Base-by-base conservation (phyloP, 2,888 invertebrate genomes). In the Halictus ligatus region DNA sequence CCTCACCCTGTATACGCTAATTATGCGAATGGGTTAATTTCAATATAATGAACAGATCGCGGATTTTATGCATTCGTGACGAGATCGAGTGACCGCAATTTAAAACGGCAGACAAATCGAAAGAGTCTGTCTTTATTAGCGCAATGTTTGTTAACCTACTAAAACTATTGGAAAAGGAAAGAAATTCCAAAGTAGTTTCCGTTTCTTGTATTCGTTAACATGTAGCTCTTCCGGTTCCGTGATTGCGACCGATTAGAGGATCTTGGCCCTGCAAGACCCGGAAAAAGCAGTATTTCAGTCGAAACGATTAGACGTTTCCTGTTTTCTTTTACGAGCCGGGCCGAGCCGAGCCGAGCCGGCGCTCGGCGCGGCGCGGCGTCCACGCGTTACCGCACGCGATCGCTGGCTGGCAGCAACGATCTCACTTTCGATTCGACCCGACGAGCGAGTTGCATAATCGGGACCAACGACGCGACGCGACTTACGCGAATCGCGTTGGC, bases 291-390 rank as follows among this genome's bases (percentile, higher is more conserved):
- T 35, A 67, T 67, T 67, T 67, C 67, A 67, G 35, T 18, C 67
- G 67, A 35, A 67, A 35, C 67, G 35, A 67, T 67, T 67, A 67
- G 67, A 18, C 29, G 67, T 69, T 69, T 69, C 69, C 35, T 69
- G 46, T 60, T 75, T 43, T 60, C n/a, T 43, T 25, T n/a, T 15
- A 15, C 60, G 77, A 60, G 71, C 13, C 48, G 35, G 35, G 50
- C 7, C 21, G 21, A 21, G 21, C 25, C 60, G 77, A 60, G 71
- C 13, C 48, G 35, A 46, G 21, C 2, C 21, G 21, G 21, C 50
- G 40, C 29, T 1, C 7, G 43, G 8, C 43, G 43, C 43, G 43
- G 43, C 8, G 50, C 50, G 21, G 21, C 25, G 21, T 50, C n/a
- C n/a, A 5, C 10, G 29, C 15, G 54, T 1, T 35, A 25, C n/a